Evolutionary conservation across 2,797 vertebrate species (phyloP).

Genomic region (Anguilla pacifica): DNA sequence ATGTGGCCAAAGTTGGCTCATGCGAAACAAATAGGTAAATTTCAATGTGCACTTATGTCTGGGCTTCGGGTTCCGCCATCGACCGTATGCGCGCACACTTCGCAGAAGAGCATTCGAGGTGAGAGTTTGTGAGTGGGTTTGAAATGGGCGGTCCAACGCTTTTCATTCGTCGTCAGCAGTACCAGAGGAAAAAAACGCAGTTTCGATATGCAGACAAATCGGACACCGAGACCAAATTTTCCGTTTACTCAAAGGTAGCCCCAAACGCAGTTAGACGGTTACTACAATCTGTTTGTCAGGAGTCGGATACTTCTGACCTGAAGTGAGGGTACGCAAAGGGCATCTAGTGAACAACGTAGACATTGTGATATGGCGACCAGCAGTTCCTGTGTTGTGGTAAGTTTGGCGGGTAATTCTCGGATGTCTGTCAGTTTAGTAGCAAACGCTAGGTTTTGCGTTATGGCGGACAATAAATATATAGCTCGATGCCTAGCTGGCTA

Average conservation of each 20-base stretch:
- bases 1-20: not conserved
- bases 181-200: not conserved
- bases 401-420: constrained; percentile 37
- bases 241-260: not conserved
- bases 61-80: not conserved
- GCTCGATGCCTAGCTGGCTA: not conserved
- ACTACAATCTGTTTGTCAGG: not conserved
- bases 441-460: not conserved
- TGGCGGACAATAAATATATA: not conserved
- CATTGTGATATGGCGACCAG: constrained; percentile 66
- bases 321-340: not conserved
- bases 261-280: not conserved
- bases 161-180: not conserved
- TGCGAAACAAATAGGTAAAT: not conserved
- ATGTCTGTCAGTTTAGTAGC: not conserved
- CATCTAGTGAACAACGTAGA: not conserved
- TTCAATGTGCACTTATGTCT: not conserved
- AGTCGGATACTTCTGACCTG: not conserved
- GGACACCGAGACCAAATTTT: not conserved
- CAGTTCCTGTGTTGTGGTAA: constrained; percentile 74
- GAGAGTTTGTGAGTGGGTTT: not conserved
- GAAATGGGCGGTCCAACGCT: not conserved
- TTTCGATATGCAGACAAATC: not conserved
- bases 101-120: not conserved
- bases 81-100: not conserved